Conservation (phyloP, 2,797 vertebrate species). For the Pteronotus mesoamericanus region DNA sequence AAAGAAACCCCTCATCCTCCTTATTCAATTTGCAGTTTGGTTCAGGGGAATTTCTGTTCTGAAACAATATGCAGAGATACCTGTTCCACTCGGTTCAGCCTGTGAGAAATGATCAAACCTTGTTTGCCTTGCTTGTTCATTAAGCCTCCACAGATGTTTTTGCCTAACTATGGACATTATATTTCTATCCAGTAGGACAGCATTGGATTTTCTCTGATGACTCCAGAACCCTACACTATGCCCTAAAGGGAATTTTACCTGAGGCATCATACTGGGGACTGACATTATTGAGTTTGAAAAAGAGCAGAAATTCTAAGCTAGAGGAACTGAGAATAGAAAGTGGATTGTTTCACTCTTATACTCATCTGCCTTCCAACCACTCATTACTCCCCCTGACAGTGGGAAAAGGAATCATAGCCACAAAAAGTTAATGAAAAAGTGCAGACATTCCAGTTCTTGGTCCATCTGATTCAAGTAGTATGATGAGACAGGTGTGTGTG, state of each 20-base stretch:
- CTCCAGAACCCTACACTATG: not conserved
- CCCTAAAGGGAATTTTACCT: not conserved
- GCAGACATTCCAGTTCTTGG: not conserved
- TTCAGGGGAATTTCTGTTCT: not conserved
- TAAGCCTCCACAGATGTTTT: not conserved
- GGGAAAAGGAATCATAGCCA: not conserved
- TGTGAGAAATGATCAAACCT: not conserved
- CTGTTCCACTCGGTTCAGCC: not conserved
- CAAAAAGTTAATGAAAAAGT: not conserved
- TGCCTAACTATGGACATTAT: not conserved
- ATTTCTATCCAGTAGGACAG: not conserved
- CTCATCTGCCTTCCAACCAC: not conserved
- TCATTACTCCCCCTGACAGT: not conserved
- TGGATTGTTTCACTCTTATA: not conserved
- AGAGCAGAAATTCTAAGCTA: not conserved
- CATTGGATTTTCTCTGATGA: not conserved
- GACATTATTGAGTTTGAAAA: not conserved
- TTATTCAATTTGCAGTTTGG: not conserved
- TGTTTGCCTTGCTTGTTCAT: not conserved
- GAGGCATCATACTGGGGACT: not conserved
- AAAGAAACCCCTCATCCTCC: not conserved
- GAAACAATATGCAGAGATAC: not conserved
- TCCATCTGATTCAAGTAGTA: not conserved
- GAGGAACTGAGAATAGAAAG: not conserved
- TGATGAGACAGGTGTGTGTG: not conserved